Conservation (phyloP, 2,797 vertebrate genomes). For the Neosilurus mollespiculum region DNA sequence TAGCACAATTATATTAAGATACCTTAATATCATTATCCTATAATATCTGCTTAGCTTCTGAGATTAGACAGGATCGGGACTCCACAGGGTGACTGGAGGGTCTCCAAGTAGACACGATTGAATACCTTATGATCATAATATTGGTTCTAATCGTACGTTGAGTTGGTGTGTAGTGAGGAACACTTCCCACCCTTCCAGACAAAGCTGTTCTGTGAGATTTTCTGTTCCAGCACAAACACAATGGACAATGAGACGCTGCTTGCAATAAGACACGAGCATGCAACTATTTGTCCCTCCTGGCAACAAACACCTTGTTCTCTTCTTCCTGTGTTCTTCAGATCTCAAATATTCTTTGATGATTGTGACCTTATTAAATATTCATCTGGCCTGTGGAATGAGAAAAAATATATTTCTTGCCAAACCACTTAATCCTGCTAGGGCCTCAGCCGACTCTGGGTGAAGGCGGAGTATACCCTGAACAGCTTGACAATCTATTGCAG, state of each 20-base stretch:
- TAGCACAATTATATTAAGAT: too few species aligned
- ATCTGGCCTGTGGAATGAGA: background rate
- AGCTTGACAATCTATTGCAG: too few species aligned
- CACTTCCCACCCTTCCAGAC: conserved; percentile 5
- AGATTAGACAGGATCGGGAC: too few species aligned
- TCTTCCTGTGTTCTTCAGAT: conserved; percentile 20
- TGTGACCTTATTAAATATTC: background rate
- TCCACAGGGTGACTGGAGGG: too few species aligned
- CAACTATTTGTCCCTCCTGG: conserved; percentile 42
- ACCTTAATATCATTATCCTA: too few species aligned
- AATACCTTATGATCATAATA: background rate
- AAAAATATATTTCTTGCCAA: background rate
- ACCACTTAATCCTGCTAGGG: too few species aligned
- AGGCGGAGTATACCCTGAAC: too few species aligned
- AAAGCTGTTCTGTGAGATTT: conserved; percentile 51
- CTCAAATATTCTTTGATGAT: background rate
- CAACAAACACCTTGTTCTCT: conserved; percentile 22
- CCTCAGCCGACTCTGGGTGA: too few species aligned
- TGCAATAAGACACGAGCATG: conserved; percentile 51
- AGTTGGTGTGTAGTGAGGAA: conserved; percentile 17
- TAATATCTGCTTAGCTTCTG: too few species aligned
- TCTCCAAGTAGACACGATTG: background rate
- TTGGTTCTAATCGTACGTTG: background rate
- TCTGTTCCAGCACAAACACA: conserved; percentile 50
- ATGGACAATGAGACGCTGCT: conserved; percentile 50